Evolutionary conservation across 2,888 invertebrate genomes (phyloP).

Genomic region (Hybos culiciformis): DNA sequence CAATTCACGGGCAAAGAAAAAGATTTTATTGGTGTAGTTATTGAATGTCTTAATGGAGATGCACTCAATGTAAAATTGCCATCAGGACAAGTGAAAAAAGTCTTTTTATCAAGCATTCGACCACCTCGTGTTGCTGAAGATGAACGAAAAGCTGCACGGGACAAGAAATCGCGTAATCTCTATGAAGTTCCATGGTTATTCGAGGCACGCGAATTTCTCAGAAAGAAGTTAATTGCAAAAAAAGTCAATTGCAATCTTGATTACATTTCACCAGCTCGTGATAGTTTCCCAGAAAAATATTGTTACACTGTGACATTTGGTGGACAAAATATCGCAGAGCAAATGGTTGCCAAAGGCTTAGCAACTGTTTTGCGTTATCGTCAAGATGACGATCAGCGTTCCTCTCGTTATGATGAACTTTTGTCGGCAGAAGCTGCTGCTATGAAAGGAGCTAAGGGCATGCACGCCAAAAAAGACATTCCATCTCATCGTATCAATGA

Average conservation of each 20-base stretch:
- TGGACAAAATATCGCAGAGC: conserved; percentile 84
- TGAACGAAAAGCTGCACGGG: conserved; percentile 49
- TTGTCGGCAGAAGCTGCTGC: conserved; percentile 90
- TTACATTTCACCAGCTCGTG: conserved; percentile 90
- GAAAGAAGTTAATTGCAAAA: conserved; percentile 91
- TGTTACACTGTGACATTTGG: conserved; percentile 86
- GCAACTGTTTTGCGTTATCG: conserved; percentile 88
- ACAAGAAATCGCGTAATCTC: conserved; percentile 72
- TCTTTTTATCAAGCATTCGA: conserved; percentile 90
- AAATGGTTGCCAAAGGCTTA: conserved; percentile 79
- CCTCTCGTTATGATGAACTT: conserved; percentile 83
- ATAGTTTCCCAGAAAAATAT: conserved; percentile 85
- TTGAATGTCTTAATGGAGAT: conserved; percentile 91
- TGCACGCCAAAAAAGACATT: conserved; percentile 79
- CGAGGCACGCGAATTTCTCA: conserved; percentile 91
- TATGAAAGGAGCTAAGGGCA: conserved; percentile 56
- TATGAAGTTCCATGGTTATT: conserved; percentile 99
- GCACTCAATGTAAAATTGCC: conserved; percentile 72
- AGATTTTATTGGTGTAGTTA: conserved; percentile 67
- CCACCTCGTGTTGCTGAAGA: conserved; percentile 76
- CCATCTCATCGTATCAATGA: conserved; percentile 77
- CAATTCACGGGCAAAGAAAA: conserved; percentile 63
- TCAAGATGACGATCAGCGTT: conserved; percentile 91
- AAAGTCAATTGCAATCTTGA: conserved; percentile 85
- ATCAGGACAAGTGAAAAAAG: conserved; percentile 70